Percentiles rank a stretch among this genome's conserved stretches.
Evolutionary conservation across 2,797 vertebrate genomes (phyloP).

Genomic region (Vespertilio murinus): DNA sequence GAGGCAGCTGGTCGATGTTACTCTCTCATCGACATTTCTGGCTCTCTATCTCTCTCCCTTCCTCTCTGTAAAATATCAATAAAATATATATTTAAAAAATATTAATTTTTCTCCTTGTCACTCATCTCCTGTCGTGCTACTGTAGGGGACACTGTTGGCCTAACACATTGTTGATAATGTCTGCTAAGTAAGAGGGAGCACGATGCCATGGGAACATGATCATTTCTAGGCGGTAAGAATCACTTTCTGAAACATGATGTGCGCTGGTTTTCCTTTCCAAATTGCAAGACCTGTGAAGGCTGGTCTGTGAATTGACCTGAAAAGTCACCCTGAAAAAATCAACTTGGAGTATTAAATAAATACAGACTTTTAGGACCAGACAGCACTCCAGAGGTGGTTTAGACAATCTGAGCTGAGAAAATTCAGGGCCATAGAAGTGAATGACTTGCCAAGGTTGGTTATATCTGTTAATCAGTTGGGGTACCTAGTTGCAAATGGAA

Average conservation of each 20-base stretch:
- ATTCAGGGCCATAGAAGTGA: background rate
- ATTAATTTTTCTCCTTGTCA: background rate
- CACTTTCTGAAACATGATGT: background rate
- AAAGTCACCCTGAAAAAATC: conserved; percentile 37
- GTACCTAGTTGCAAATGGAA: background rate
- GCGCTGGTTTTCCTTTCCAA: background rate
- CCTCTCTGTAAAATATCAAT: too few species aligned
- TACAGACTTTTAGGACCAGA: background rate
- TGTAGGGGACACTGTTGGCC: background rate
- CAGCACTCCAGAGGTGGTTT: background rate
- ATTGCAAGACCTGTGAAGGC: background rate
- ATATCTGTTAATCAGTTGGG: background rate
- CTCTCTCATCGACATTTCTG: too few species aligned
- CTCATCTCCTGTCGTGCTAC: background rate
- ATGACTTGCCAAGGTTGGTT: background rate
- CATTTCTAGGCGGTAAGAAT: background rate
- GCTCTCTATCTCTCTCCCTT: too few species aligned
- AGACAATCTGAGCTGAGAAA: conserved; percentile 11
- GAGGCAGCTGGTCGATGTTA: too few species aligned
- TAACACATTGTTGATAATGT: background rate
- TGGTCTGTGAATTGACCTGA: conserved; percentile 19
- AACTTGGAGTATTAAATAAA: conserved; percentile 29
- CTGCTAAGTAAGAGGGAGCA: background rate
- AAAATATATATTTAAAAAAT: too few species aligned
- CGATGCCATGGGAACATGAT: background rate